Conservation (phyloP, 2,113 vertebrate genomes). For the Notothenia rossii region DNA sequence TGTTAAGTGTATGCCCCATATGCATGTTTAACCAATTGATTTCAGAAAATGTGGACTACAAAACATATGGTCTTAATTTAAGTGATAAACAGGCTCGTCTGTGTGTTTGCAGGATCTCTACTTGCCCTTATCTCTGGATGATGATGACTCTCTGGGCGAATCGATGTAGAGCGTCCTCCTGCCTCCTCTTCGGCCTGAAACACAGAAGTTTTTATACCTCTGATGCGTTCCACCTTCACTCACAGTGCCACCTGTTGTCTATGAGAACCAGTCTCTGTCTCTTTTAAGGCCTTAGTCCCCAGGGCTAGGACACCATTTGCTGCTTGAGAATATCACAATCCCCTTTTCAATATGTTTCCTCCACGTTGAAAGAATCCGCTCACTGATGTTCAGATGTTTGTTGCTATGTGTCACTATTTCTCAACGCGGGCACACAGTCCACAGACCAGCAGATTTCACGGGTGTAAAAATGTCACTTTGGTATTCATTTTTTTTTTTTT, state of each 20-base stretch:
- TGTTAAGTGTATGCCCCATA: too few species aligned
- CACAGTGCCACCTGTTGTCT: conserved; percentile 70
- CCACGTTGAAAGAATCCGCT: conserved; percentile 15
- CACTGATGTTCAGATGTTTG: not conserved
- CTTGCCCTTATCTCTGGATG: conserved; percentile 97
- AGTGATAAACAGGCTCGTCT: not conserved
- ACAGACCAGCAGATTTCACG: conserved; percentile 32
- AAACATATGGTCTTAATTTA: too few species aligned
- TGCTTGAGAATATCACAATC: conserved; percentile 77
- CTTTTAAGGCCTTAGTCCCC: conserved; percentile 61
- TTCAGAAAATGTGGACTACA: too few species aligned
- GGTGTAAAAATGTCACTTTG: conserved; percentile 36
- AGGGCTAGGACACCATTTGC: conserved; percentile 74
- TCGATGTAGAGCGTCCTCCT: conserved; percentile 90
- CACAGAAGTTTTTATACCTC: conserved; percentile 67
- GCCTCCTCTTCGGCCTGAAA: conserved; percentile 55
- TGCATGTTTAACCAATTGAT: too few species aligned
- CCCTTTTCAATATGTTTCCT: conserved; percentile 27
- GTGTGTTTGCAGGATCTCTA: conserved; percentile 91
- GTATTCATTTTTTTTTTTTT: conserved; percentile 38
- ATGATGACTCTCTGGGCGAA: conserved; percentile 95
- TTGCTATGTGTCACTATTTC: conserved; percentile 36
- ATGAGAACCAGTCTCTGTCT: conserved; percentile 59
- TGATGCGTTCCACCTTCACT: conserved; percentile 68
- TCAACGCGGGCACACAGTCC: conserved; percentile 29